A percentile compares a stretch with the other conserved stretches of the same genome.
Conservation (phyloP, 1,140 invertebrate species). For the Cherax destructor region DNA sequence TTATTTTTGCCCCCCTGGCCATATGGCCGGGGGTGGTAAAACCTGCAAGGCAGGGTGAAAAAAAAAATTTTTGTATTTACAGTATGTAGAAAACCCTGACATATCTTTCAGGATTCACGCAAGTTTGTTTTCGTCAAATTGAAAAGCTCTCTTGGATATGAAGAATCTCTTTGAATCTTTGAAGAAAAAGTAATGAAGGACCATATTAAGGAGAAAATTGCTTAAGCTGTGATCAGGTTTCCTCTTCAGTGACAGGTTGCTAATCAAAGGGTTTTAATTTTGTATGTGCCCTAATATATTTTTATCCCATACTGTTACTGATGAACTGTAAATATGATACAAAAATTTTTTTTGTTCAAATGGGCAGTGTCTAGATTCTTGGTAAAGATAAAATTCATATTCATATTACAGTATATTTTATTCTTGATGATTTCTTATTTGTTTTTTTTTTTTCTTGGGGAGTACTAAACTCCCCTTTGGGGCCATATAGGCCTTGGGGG, state of each 20-base stretch:
- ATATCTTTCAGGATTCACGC: slow-evolving; percentile 83
- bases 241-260: slow-evolving; percentile 13
- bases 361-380: neutral
- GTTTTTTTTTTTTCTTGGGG: too few relatives aligned
- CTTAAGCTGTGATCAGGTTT: neutral
- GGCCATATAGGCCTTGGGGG: too few relatives aligned
- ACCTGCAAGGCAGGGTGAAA: too few relatives aligned
- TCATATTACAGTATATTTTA: neutral
- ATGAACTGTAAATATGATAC: neutral
- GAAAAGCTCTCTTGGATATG: slow-evolving; percentile 87
- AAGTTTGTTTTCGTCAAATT: slow-evolving; percentile 86
- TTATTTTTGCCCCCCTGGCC: too few relatives aligned
- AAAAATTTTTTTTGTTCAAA: neutral
- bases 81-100: neutral
- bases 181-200: slow-evolving; percentile 54
- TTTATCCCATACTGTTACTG: neutral
- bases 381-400: neutral
- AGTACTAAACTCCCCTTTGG: too few relatives aligned
- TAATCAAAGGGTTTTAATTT: neutral
- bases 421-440: too few relatives aligned
- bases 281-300: neutral
- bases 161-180: slow-evolving; percentile 80
- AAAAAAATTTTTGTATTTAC: too few relatives aligned
- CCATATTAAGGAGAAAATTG: neutral
- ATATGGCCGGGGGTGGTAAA: too few relatives aligned